Conservation (phyloP, 2,113 vertebrate genomes). For the Picathartes gymnocephalus region DNA sequence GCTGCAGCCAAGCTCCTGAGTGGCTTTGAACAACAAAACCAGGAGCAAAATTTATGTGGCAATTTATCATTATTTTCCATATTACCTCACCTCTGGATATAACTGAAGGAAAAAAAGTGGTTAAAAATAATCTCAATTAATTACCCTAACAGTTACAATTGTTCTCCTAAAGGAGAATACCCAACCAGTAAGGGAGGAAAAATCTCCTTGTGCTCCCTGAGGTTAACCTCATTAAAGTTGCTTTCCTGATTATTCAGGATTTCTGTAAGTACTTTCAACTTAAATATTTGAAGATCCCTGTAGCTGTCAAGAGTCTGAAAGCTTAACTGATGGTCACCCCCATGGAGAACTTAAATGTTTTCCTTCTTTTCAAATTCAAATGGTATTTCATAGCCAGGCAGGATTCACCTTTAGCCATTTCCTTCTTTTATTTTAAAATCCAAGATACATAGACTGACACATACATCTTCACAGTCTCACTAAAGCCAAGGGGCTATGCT, state of each 20-base stretch:
- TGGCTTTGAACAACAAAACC: neutral
- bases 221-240: slow-evolving; percentile 6
- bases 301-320: slow-evolving; percentile 39
- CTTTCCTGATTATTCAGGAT: slow-evolving; percentile 23
- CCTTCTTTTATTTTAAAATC: slow-evolving; percentile 16
- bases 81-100: neutral
- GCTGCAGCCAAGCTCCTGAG: neutral
- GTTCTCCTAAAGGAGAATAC: neutral
- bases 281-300: slow-evolving; percentile 38
- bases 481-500: neutral
- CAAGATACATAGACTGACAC: neutral
- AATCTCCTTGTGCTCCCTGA: neutral
- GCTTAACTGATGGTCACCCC: neutral
- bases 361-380: slow-evolving; percentile 34
- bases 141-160: neutral
- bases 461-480: neutral
- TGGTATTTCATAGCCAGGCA: neutral
- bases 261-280: slow-evolving; percentile 23
- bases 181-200: neutral
- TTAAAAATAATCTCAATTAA: neutral
- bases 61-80: neutral
- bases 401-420: neutral
- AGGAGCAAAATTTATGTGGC: neutral
- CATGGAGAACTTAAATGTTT: slow-evolving; percentile 37
- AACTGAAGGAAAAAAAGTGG: neutral